A percentile compares a stretch with the other conserved stretches of the same genome.
These are phyloP conservation scores for Metopolophium dirhodum DNA, from an alignment of 1,140 invertebrate species.

Conservation along the genomic window DNA sequence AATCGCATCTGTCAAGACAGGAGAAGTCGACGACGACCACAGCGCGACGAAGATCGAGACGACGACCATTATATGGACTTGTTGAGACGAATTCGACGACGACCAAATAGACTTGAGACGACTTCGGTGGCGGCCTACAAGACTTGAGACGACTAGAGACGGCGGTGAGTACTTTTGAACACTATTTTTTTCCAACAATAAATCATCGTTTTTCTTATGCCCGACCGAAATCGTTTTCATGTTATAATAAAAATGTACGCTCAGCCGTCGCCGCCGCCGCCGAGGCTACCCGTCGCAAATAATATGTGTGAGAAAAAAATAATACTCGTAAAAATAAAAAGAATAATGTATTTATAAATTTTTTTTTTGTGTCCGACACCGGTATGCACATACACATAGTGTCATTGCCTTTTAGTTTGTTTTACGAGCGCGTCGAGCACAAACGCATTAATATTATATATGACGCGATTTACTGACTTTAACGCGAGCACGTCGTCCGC, in stretches of 20 bases:
- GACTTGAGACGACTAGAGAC: background rate
- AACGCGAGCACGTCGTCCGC: background rate
- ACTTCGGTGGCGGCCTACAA: background rate
- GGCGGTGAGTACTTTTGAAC: background rate
- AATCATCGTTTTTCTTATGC: background rate
- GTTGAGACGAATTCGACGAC: too few relatives aligned
- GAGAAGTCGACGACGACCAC: background rate
- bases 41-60: background rate
- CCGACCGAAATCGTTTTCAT: background rate
- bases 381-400: background rate
- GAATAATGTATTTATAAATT: background rate
- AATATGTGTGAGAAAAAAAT: background rate
- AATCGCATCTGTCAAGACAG: background rate
- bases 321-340: slow-evolving; percentile 8
- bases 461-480: background rate
- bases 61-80: background rate
- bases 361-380: background rate
- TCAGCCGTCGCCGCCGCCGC: too few relatives aligned
- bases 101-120: background rate
- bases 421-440: background rate
- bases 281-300: background rate
- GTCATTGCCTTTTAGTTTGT: background rate
- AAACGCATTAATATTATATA: background rate
- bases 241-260: background rate
- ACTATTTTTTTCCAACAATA: background rate